Conservation (phyloP, 2,888 invertebrate genomes). For the Philereme vetulata region DNA sequence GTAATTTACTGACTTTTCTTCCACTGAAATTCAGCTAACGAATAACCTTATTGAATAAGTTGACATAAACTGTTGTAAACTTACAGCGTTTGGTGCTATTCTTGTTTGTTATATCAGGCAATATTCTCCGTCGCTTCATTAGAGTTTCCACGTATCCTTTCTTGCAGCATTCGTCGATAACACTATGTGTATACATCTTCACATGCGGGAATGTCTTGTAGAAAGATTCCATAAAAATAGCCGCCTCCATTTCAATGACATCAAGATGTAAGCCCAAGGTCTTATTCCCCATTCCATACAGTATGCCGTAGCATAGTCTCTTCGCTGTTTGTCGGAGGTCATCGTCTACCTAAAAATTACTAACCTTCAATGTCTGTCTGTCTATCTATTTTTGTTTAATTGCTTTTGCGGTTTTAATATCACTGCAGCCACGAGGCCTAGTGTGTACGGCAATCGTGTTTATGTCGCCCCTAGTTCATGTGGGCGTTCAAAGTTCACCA, state of each 20-base stretch:
- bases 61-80: not conserved
- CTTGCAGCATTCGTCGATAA: slow-evolving; percentile 86
- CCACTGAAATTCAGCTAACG: not conserved
- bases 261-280: slow-evolving; percentile 91
- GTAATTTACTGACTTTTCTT: slow-evolving; percentile 11
- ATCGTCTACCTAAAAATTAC: slow-evolving; percentile 85
- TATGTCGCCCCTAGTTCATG: too few relatives aligned
- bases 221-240: slow-evolving; percentile 91
- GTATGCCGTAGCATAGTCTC: slow-evolving; percentile 97
- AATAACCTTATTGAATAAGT: not conserved
- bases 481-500: too few relatives aligned
- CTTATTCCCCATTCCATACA: slow-evolving; percentile 97
- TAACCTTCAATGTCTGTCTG: too few relatives aligned
- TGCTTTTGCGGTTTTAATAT: too few relatives aligned
- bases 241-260: slow-evolving; percentile 91
- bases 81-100: slow-evolving; percentile 85
- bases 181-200: slow-evolving; percentile 77
- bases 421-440: too few relatives aligned
- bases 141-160: slow-evolving; percentile 94
- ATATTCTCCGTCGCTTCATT: slow-evolving; percentile 89
- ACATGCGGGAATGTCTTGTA: slow-evolving; percentile 90
- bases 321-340: slow-evolving; percentile 93
- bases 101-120: slow-evolving; percentile 89
- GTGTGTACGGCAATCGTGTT: too few relatives aligned
- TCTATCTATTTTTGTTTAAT: too few relatives aligned